phyloP scores from a whole-genome alignment of 2,113 vertebrate genomes.

The Zingel zingel region DNA sequence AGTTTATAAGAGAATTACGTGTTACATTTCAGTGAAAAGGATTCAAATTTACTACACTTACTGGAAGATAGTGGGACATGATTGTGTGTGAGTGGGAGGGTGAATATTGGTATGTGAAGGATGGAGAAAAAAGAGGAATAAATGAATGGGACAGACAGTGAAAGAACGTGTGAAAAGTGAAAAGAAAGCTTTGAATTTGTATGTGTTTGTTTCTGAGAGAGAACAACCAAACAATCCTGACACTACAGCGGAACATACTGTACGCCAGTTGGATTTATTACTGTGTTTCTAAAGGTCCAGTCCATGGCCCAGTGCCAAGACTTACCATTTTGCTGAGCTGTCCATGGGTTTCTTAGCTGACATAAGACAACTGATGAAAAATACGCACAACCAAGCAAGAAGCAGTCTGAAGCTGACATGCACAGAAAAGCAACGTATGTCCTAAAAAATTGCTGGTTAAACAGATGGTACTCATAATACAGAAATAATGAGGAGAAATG shows the following conservation, averaged over 20 bases:
- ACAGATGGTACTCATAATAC: conserved; percentile 8
- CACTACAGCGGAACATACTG: conserved; percentile 2
- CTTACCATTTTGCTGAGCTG: conserved; percentile 58
- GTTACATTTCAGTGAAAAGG: not conserved
- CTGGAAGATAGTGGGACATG: not conserved
- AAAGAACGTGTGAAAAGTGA: not conserved
- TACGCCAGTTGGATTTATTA: conserved; percentile 51
- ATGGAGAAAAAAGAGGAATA: conserved; percentile 14
- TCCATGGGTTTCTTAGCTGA: conserved; percentile 51
- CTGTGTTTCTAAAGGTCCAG: conserved; percentile 35
- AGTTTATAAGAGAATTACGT: not conserved
- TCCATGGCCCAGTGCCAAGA: conserved; percentile 48
- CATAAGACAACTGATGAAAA: conserved; percentile 47
- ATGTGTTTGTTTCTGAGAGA: not conserved
- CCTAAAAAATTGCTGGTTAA: conserved; percentile 33
- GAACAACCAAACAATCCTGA: not conserved
- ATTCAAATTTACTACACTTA: not conserved
- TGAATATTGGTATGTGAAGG: not conserved
- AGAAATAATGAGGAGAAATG: conserved; percentile 6
- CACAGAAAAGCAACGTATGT: conserved; percentile 25
- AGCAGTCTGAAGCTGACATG: conserved; percentile 28
- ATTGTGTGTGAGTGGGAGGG: not conserved
- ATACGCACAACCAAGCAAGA: conserved; percentile 1
- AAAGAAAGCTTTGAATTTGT: not conserved
- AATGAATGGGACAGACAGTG: conserved; percentile 8